A percentile compares a stretch with the other conserved stretches of the same genome.
Evolutionary conservation across 2,113 vertebrate species (phyloP).

Genomic region (Thymallus thymallus): DNA sequence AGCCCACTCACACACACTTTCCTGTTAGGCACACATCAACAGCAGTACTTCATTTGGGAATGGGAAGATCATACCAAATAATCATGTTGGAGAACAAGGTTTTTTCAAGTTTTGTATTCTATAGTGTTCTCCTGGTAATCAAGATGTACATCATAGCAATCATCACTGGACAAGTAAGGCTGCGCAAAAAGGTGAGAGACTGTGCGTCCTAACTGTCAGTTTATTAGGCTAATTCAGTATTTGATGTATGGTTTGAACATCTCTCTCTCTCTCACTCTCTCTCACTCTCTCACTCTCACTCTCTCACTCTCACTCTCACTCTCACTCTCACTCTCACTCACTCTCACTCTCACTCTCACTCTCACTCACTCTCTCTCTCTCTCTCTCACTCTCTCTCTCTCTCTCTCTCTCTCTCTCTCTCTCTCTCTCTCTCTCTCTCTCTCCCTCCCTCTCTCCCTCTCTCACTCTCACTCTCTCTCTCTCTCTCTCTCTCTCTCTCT

Average conservation of each 20-base stretch:
- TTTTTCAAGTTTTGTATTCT: conserved; percentile 84
- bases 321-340: too few relatives aligned
- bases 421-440: too few relatives aligned
- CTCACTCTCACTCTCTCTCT: too few relatives aligned
- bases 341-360: too few relatives aligned
- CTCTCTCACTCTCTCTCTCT: too few relatives aligned
- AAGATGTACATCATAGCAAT: conserved; percentile 89
- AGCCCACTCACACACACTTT: not conserved
- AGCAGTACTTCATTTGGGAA: not conserved
- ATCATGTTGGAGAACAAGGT: conserved; percentile 72
- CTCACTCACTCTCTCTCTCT: not conserved
- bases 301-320: too few relatives aligned
- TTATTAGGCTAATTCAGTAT: too few relatives aligned
- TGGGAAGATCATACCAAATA: not conserved
- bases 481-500: not conserved
- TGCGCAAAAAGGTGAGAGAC: conserved; percentile 86
- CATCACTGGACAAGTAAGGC: conserved; percentile 89
- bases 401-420: too few relatives aligned
- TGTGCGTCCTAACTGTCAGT: too few relatives aligned
- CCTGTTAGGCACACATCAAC: not conserved
- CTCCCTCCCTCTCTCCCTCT: not conserved
- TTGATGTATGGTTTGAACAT: too few relatives aligned
- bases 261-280: too few relatives aligned
- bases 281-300: too few relatives aligned
- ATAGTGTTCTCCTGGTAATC: conserved; percentile 82